Conservation (phyloP, 2,888 invertebrate species). For the Tetanocera ferruginea region DNA sequence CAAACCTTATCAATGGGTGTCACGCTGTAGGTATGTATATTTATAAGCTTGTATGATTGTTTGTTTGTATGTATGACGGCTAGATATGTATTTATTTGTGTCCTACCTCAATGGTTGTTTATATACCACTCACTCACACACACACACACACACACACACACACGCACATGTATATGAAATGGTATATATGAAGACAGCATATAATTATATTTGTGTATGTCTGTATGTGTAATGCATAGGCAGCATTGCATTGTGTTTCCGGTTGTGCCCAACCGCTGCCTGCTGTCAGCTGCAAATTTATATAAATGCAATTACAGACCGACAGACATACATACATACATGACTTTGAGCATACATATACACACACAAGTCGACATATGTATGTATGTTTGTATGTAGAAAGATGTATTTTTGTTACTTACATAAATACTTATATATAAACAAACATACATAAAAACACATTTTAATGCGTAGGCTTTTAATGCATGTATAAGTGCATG, state of each 20-base stretch:
- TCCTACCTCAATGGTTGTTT: background rate
- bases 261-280: background rate
- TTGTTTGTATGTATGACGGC: background rate
- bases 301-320: slow-evolving; percentile 1
- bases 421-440: background rate
- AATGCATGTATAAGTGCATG: background rate
- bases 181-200: background rate
- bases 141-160: background rate
- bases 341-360: background rate
- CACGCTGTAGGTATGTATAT: slow-evolving; percentile 8
- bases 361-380: background rate
- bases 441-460: background rate
- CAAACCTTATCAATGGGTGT: slow-evolving; percentile 28
- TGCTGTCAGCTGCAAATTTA: slow-evolving; percentile 12
- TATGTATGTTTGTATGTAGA: background rate
- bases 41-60: slow-evolving; percentile 21
- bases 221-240: background rate
- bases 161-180: background rate
- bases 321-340: background rate
- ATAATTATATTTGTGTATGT: background rate
- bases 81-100: background rate
- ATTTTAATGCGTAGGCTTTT: slow-evolving; percentile 21
- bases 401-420: background rate
- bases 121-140: background rate
- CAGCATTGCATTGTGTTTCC: slow-evolving; percentile 22